A percentile compares a stretch with the other conserved stretches of the same genome.
Conservation (phyloP, 2,888 invertebrate genomes). For the Pherbina coryleti region DNA sequence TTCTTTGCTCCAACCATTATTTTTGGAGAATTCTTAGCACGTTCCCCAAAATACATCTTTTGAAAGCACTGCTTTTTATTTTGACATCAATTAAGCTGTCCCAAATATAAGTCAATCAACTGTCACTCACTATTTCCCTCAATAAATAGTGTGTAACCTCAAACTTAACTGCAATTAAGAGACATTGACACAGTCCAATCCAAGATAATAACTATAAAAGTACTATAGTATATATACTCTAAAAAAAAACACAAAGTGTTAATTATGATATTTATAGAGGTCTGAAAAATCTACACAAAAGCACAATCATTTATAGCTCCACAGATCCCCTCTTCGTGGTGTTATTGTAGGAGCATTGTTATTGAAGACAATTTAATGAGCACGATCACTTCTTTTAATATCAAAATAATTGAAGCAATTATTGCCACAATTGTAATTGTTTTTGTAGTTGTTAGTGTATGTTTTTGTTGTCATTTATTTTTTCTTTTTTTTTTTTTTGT, state of each 20-base stretch:
- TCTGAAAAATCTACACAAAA: not conserved
- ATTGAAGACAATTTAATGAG: constrained; percentile 26
- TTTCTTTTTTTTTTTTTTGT: not conserved
- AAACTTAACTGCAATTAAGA: not conserved
- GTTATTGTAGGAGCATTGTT: constrained; percentile 6
- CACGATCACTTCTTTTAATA: constrained; percentile 31
- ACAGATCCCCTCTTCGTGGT: not conserved
- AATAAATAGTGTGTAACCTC: not conserved
- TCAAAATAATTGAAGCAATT: constrained; percentile 29
- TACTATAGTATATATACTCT: too few relatives aligned
- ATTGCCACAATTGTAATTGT: not conserved
- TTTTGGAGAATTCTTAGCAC: too few relatives aligned
- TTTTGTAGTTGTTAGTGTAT: not conserved
- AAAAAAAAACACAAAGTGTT: too few relatives aligned
- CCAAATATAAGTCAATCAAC: too few relatives aligned
- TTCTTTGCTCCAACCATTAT: too few relatives aligned
- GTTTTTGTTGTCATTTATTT: not conserved
- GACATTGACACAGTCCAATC: not conserved
- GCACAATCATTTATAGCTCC: too few relatives aligned
- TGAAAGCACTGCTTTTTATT: too few relatives aligned
- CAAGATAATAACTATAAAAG: too few relatives aligned
- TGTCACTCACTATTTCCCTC: too few relatives aligned
- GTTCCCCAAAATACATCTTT: too few relatives aligned
- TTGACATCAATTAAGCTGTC: too few relatives aligned
- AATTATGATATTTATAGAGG: not conserved